Evolutionary conservation across 2,888 invertebrate species (phyloP), one percentile per base, ranked within the genome.

Genomic region (Rhopalosiphum nymphaeae): DNA sequence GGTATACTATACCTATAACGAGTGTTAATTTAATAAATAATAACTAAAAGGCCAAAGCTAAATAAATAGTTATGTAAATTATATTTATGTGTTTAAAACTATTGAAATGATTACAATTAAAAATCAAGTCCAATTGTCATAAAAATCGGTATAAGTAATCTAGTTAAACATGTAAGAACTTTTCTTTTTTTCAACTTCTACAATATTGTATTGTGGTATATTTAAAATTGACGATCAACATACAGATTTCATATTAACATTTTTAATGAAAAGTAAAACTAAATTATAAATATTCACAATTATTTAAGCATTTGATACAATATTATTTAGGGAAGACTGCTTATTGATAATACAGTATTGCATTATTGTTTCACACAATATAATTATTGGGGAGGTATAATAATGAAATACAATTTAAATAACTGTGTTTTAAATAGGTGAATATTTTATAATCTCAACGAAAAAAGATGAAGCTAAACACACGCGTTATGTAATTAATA

Each of bases 381-480:
- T n/a, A 36, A 67, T 90, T n/a, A 21, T 67, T 78, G n/a, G 46
- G 57, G 91, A 46, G 85, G 36, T 85, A 56, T 53, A 88, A 89
- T 53, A 56, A 91, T 44, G 25, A 91, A 86, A 91, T 16, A 61
- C 61, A 16, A 87, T 92, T 61, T 46, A 16, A 42, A 49, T 49
- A 46, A 67, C 36, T 49, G 9, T 56, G 46, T 57, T 46, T 57
- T 46, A 25, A 67, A 36, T 26, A 78, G 78, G 78, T 78, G 36
- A 36, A 29, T 90, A 78, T 90, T 90, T 67, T 36, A 90, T 67
- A 44, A 36, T 67, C 67, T 92, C 42, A 26, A 67, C 26, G 36
- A 42, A 67, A 67, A 92, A 78, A 78, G 87, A 92, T 46, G 92
- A 92, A 92, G 92, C 92, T 87, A 88, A 42, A 92, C 92, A 92